A percentile compares a stretch with the other conserved stretches of the same genome.
phyloP scores from a whole-genome alignment of 2,113 vertebrate species.

The Dendrocopos noguchii region DNA sequence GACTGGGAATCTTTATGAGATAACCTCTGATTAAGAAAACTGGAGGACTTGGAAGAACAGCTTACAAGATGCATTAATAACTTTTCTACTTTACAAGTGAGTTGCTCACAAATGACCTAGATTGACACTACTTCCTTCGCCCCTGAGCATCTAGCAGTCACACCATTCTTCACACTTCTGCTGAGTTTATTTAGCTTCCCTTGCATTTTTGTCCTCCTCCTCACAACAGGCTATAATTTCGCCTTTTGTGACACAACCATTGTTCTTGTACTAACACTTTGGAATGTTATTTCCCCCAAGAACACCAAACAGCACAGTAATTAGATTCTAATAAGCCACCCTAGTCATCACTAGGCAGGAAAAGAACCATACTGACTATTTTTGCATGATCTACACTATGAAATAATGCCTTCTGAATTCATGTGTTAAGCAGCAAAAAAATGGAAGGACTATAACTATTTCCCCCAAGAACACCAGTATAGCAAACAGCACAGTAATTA shows the following conservation, averaged over 20 bases:
- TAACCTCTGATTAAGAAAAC: neutral
- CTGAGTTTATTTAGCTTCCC: neutral
- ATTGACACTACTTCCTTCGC: neutral
- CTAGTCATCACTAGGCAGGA: neutral
- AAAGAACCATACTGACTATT: neutral
- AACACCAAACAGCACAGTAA: neutral
- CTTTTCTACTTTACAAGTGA: neutral
- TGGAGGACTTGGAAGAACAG: neutral
- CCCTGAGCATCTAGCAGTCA: neutral
- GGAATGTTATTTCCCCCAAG: neutral
- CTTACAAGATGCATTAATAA: neutral
- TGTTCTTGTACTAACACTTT: neutral
- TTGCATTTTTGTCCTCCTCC: neutral
- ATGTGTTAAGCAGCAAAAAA: neutral
- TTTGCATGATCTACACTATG: neutral
- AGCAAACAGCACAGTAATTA: neutral
- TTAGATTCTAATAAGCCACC: neutral
- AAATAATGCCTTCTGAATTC: neutral
- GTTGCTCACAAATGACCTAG: neutral
- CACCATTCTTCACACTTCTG: neutral
- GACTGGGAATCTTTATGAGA: neutral
- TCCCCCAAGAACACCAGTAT: neutral
- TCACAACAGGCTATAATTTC: neutral
- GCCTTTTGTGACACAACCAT: neutral
- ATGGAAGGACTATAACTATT: neutral